Percentiles rank a stretch among this genome's conserved stretches.
Evolutionary conservation across 2,888 invertebrate genomes (phyloP).

Genomic region (Halocaridina rubra): DNA sequence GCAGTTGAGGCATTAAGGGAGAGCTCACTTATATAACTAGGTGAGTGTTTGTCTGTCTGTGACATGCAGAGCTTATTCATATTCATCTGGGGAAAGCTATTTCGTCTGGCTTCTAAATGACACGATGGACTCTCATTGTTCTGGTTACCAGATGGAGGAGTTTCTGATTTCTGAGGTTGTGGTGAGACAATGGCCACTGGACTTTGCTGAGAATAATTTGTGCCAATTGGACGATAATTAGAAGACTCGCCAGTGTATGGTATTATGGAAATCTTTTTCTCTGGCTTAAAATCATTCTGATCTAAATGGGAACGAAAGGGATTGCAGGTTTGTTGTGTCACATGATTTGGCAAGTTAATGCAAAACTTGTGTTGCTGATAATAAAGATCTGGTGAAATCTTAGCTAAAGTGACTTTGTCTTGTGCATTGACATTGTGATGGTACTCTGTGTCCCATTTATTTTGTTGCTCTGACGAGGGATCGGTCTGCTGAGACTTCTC

Average conservation of each 20-base stretch:
- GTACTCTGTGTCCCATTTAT: neutral
- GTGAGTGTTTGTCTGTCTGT: neutral
- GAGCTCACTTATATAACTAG: constrained; percentile 9
- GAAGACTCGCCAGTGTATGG: neutral
- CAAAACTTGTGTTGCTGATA: constrained; percentile 18
- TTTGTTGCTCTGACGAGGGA: neutral
- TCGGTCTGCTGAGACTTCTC: neutral
- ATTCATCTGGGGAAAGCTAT: constrained; percentile 24
- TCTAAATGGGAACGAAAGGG: neutral
- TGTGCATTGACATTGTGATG: neutral
- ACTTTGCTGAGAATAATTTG: constrained; percentile 26
- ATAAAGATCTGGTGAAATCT: constrained; percentile 3
- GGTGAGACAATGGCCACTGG: constrained; percentile 47
- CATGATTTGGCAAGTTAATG: constrained; percentile 32
- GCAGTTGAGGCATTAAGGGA: neutral
- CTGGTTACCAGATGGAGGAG: neutral
- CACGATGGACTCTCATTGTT: neutral
- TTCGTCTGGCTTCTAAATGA: constrained; percentile 17
- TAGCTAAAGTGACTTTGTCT: neutral
- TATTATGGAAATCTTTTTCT: constrained; percentile 16
- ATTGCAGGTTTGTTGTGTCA: constrained; percentile 3
- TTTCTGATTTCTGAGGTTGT: constrained; percentile 45
- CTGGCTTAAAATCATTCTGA: constrained; percentile 11
- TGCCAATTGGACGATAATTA: neutral
- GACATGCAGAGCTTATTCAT: constrained; percentile 10